Evolutionary conservation across 2,797 vertebrate genomes (phyloP).

Genomic region (Calcarius lapponicus): DNA sequence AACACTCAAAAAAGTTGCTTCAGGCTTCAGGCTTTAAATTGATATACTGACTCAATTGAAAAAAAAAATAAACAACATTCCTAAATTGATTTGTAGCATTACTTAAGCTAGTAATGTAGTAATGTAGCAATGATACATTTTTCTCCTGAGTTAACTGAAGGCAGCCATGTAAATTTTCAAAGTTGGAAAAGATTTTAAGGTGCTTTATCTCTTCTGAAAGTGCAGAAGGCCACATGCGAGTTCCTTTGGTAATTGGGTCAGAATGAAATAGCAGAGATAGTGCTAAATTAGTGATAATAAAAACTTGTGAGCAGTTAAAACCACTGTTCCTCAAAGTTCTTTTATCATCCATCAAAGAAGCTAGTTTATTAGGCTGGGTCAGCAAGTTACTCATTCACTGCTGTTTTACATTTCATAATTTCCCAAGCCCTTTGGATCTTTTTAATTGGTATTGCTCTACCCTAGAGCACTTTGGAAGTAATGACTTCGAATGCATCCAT

Average conservation of each 20-base stretch:
- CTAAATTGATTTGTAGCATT: not conserved
- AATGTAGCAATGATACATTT: not conserved
- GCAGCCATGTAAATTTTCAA: not conserved
- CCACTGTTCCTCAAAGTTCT: not conserved
- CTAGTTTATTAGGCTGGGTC: not conserved
- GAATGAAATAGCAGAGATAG: not conserved
- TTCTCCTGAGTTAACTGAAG: not conserved
- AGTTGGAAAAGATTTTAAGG: not conserved
- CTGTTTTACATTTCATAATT: not conserved
- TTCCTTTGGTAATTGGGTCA: not conserved
- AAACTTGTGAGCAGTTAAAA: not conserved
- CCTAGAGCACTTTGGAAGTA: not conserved
- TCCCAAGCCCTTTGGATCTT: not conserved
- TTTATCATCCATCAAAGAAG: not conserved
- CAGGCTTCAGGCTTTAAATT: not conserved
- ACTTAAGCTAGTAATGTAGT: not conserved
- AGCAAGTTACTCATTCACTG: not conserved
- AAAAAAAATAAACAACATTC: not conserved
- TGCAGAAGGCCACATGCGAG: not conserved
- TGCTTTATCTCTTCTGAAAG: not conserved
- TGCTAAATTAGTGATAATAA: not conserved
- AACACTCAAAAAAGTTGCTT: not conserved
- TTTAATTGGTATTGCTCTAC: not conserved
- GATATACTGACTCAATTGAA: not conserved
- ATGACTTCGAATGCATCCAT: not conserved